Conservation (phyloP, 2,797 vertebrate genomes). For the Luscinia luscinia region DNA sequence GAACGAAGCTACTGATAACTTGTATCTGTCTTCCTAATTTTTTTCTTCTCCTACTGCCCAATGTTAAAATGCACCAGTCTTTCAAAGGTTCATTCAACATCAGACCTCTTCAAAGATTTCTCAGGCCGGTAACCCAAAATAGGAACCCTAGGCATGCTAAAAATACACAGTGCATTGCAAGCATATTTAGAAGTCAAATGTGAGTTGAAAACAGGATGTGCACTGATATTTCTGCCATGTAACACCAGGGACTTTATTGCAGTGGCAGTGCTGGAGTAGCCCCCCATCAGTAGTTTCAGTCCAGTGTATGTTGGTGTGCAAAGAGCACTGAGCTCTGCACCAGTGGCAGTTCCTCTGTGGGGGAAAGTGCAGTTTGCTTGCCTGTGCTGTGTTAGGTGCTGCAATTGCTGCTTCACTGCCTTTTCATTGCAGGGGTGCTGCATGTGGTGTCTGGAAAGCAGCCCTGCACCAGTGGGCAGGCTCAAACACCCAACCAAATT, state of each 20-base stretch:
- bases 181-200: background rate
- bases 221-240: background rate
- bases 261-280: background rate
- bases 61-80: background rate
- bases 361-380: background rate
- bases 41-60: background rate
- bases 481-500: background rate
- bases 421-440: background rate
- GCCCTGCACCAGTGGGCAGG: background rate
- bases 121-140: background rate
- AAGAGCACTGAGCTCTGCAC: background rate
- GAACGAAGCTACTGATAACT: background rate
- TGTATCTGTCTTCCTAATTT: background rate
- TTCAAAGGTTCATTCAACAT: background rate
- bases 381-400: background rate
- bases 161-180: background rate
- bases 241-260: background rate
- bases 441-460: background rate
- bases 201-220: background rate
- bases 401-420: background rate
- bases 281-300: background rate
- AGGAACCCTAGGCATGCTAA: background rate
- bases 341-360: background rate
- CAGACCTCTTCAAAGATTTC: background rate
- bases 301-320: background rate